Evolutionary conservation across 2,888 invertebrate species (phyloP).

Genomic region (Selenia dentaria): DNA sequence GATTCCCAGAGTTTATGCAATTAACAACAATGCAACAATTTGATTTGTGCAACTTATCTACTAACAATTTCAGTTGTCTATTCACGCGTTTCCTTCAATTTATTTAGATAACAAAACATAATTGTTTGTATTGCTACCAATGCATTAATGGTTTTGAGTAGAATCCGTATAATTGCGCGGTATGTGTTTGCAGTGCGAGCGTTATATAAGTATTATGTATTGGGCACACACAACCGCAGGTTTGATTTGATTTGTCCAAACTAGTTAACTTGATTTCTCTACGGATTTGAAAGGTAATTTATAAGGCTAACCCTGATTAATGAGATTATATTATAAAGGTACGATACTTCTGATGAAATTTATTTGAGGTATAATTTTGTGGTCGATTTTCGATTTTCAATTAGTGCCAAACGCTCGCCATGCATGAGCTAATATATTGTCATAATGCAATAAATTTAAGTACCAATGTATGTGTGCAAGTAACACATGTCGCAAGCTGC

Average conservation of each 20-base stretch:
- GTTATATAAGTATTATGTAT: slow-evolving; percentile 38
- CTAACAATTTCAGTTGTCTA: slow-evolving; percentile 10
- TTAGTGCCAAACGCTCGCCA: slow-evolving; percentile 2
- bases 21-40: too few relatives aligned
- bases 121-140: slow-evolving; percentile 27
- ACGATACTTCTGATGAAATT: background rate
- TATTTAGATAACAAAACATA: slow-evolving; percentile 18
- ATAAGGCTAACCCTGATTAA: too few relatives aligned
- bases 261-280: slow-evolving; percentile 16
- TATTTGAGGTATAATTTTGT: slow-evolving; percentile 2
- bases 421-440: background rate
- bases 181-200: slow-evolving; percentile 38
- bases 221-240: slow-evolving; percentile 34
- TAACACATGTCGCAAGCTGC: too few relatives aligned
- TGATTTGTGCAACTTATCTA: background rate
- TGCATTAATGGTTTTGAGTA: too few relatives aligned
- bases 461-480: too few relatives aligned
- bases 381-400: slow-evolving; percentile 11
- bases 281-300: slow-evolving; percentile 9
- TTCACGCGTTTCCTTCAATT: slow-evolving; percentile 14
- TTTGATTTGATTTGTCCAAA: slow-evolving; percentile 27
- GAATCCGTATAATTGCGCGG: too few relatives aligned
- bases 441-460: background rate
- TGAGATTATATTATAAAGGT: slow-evolving; percentile 5
- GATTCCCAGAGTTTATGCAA: too few relatives aligned